Evolutionary conservation across 1,140 invertebrate species (phyloP).

Genomic region (Drosophila asahinai): DNA sequence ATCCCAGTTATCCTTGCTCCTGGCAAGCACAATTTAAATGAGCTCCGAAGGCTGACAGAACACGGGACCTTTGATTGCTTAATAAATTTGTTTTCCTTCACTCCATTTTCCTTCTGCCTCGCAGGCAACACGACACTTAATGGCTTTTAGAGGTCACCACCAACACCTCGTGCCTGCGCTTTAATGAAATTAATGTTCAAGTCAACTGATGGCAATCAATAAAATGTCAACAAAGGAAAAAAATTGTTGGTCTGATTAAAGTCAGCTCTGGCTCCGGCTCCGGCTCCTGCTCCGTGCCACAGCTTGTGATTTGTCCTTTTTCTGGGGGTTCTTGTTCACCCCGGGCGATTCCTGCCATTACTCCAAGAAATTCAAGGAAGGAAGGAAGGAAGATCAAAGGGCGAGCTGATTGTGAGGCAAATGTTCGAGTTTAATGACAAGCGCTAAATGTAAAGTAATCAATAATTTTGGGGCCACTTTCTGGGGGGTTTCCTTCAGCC

Average conservation of each 20-base stretch:
- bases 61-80: slow-evolving; percentile 21
- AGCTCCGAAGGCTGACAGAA: slow-evolving; percentile 5
- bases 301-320: slow-evolving; percentile 10
- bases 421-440: slow-evolving; percentile 33
- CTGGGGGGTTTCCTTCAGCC: not conserved
- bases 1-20: not conserved
- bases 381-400: slow-evolving; percentile 40
- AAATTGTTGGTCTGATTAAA: slow-evolving; percentile 63
- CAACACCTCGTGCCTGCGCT: slow-evolving; percentile 4
- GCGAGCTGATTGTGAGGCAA: slow-evolving; percentile 24
- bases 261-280: slow-evolving; percentile 27
- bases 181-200: slow-evolving; percentile 61
- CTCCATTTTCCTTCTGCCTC: not conserved
- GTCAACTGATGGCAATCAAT: slow-evolving; percentile 65
- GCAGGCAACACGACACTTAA: slow-evolving; percentile 1
- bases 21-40: slow-evolving; percentile 28
- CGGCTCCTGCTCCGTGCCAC: not conserved
- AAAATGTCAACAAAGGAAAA: slow-evolving; percentile 56
- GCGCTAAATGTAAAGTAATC: slow-evolving; percentile 31
- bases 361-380: not conserved
- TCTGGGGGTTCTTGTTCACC: not conserved
- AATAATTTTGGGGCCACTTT: slow-evolving; percentile 26
- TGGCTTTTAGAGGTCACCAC: slow-evolving; percentile 25
- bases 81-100: slow-evolving; percentile 14
- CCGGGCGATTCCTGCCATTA: not conserved